These are phyloP conservation scores for Pyrgilauda ruficollis DNA, from an alignment of 2,113 vertebrate genomes.

Conservation along the genomic window DNA sequence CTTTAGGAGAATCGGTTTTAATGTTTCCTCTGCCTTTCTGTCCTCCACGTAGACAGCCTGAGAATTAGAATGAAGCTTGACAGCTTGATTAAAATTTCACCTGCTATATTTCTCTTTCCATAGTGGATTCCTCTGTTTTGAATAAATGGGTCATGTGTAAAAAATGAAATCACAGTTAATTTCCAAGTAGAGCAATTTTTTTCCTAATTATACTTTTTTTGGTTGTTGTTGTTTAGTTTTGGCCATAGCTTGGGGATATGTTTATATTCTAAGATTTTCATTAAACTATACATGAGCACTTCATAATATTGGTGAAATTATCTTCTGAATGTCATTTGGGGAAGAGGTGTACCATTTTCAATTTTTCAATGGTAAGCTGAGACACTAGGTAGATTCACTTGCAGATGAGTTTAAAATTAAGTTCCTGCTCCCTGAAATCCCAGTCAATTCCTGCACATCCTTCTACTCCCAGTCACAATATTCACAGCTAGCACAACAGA, in stretches of 20 bases:
- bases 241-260: neutral
- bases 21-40: constrained; percentile 41
- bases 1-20: constrained; percentile 34
- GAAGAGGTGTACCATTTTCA: neutral
- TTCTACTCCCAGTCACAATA: neutral
- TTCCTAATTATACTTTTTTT: neutral
- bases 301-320: neutral
- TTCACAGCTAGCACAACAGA: neutral
- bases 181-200: neutral
- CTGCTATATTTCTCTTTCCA: constrained; percentile 14
- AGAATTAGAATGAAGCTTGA: constrained; percentile 54
- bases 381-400: neutral
- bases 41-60: neutral
- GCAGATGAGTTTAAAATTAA: neutral
- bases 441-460: neutral
- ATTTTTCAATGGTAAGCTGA: neutral
- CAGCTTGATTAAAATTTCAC: constrained; percentile 59
- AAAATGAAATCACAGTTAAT: neutral
- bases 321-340: neutral
- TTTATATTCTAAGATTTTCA: neutral
- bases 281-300: neutral
- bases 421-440: neutral
- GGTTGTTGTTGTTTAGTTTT: neutral
- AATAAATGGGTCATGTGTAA: neutral
- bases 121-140: neutral